Conservation (phyloP, 2,888 invertebrate species). For the Bugulina stolonifera region DNA sequence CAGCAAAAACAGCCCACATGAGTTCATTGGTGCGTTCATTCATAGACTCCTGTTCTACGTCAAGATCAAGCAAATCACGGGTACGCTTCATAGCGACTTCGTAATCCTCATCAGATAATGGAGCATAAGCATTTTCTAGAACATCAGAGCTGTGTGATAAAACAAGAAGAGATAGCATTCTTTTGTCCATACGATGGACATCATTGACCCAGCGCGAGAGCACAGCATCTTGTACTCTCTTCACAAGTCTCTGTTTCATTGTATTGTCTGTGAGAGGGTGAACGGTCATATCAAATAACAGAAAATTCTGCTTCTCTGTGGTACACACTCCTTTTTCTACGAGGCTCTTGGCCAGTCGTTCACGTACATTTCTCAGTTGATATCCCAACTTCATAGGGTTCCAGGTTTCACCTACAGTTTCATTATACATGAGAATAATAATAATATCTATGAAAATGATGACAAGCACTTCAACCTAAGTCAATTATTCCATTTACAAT, state of each 20-base stretch:
- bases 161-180: constrained; percentile 85
- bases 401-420: constrained; percentile 99
- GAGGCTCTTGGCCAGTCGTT: constrained; percentile 95
- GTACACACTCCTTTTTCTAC: constrained; percentile 98
- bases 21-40: constrained; percentile 68
- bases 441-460: too few species aligned
- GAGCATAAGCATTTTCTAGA: constrained; percentile 97
- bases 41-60: constrained; percentile 90
- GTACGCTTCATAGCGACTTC: constrained; percentile 97
- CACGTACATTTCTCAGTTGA: constrained; percentile 96
- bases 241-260: constrained; percentile 90
- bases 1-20: constrained; percentile 98
- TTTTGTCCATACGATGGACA: constrained; percentile 92
- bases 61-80: constrained; percentile 87
- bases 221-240: constrained; percentile 90
- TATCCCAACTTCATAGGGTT: constrained; percentile 96
- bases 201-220: constrained; percentile 91
- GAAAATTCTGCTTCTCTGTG: constrained; percentile 98
- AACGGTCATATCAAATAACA: constrained; percentile 99
- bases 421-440: too few species aligned
- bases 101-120: constrained; percentile 88
- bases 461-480: too few species aligned
- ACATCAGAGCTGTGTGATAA: constrained; percentile 97
- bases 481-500: too few species aligned
- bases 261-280: constrained; percentile 94